Evolutionary conservation across 2,113 vertebrate genomes (phyloP).

Genomic region (Ctenodactylus gundi): DNA sequence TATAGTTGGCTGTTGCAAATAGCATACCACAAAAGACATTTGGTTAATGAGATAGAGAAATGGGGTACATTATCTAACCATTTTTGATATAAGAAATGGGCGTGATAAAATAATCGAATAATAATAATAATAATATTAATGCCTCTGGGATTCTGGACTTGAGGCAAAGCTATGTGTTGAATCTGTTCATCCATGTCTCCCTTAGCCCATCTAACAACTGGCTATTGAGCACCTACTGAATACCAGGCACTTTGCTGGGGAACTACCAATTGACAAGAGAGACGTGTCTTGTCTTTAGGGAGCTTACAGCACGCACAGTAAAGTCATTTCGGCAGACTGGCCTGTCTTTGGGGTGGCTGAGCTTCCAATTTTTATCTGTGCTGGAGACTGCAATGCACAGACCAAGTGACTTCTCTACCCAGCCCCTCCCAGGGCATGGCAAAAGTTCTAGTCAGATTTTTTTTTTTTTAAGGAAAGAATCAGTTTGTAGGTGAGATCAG

Average conservation of each 20-base stretch:
- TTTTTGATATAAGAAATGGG: not conserved
- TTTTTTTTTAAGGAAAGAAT: not conserved
- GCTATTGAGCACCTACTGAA: not conserved
- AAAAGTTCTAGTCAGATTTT: not conserved
- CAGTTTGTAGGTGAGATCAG: not conserved
- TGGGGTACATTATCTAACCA: no score
- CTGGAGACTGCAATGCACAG: not conserved
- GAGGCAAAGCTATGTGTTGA: not conserved
- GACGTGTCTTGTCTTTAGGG: not conserved
- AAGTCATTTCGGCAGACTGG: not conserved
- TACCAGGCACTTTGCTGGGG: not conserved
- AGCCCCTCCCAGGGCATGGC: not conserved
- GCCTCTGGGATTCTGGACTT: not conserved
- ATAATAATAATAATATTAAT: not conserved
- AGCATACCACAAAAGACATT: not conserved
- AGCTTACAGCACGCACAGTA: fast-evolving
- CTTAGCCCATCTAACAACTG: not conserved
- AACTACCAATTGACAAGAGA: not conserved
- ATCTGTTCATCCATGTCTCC: not conserved
- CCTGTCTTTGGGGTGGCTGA: not conserved
- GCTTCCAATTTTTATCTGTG: not conserved
- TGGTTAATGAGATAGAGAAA: constrained; percentile 52
- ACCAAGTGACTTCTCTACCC: not conserved
- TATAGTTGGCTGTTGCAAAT: constrained; percentile 83
- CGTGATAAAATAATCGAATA: not conserved